A percentile compares a stretch with the other conserved stretches of the same genome.
Conservation (phyloP, 2,113 vertebrate genomes). For the Apteryx mantelli region DNA sequence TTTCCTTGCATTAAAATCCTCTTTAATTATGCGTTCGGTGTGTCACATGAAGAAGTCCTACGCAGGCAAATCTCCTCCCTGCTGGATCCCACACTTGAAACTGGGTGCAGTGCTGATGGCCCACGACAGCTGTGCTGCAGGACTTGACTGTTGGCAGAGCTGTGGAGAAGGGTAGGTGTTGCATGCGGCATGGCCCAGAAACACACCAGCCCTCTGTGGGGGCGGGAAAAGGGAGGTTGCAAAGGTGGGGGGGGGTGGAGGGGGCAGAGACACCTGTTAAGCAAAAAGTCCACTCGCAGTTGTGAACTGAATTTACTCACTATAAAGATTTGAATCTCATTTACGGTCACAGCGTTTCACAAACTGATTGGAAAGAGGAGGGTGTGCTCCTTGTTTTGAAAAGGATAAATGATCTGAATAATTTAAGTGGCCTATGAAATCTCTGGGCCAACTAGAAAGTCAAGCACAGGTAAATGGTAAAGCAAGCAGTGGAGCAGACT, state of each 20-base stretch:
- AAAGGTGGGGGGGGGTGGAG: neutral
- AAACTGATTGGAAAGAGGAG: neutral
- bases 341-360: neutral
- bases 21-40: neutral
- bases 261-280: neutral
- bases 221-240: neutral
- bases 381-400: neutral
- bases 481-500: neutral
- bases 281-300: neutral
- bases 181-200: neutral
- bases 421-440: neutral
- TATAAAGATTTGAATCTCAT: neutral
- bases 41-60: neutral
- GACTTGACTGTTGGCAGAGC: neutral
- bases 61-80: neutral
- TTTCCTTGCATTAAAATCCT: neutral
- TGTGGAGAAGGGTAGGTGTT: neutral
- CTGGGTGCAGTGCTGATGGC: neutral
- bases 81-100: neutral
- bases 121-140: neutral
- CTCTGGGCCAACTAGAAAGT: neutral
- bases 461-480: neutral
- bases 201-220: rapidly evolving
- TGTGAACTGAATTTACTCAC: neutral
- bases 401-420: neutral